Percentiles rank a stretch among this genome's conserved stretches.
Conservation (phyloP, 2,113 vertebrate species). For the Daboia siamensis region DNA sequence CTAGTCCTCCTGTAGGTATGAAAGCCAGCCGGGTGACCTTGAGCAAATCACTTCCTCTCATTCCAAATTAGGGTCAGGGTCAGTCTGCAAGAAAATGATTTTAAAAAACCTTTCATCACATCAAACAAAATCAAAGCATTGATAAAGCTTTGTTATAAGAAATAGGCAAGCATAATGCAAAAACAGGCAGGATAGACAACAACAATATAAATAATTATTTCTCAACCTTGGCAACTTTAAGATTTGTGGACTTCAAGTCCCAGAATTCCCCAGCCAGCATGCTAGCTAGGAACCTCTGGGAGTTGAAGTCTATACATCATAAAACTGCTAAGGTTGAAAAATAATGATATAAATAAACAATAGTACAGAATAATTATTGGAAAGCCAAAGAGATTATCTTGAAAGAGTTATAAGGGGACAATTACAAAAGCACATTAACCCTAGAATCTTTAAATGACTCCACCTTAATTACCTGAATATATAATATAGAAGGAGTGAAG, state of each 20-base stretch:
- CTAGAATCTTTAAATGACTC: not conserved
- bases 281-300: not conserved
- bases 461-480: not conserved
- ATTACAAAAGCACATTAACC: not conserved
- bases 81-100: not conserved
- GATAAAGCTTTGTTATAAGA: not conserved
- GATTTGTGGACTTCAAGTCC: not conserved
- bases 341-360: not conserved
- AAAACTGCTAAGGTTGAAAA: not conserved
- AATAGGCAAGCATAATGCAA: not conserved
- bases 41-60: not conserved
- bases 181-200: not conserved
- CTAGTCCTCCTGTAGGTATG: not conserved
- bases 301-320: not conserved
- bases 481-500: not conserved
- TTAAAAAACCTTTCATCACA: not conserved
- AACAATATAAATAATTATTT: not conserved
- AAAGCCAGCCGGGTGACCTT: not conserved
- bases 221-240: not conserved
- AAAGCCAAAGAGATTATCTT: not conserved
- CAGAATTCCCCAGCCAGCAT: not conserved
- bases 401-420: not conserved
- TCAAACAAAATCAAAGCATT: not conserved
- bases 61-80: not conserved
- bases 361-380: not conserved